Conservation (phyloP, 2,888 invertebrate species). For the Drosophila colorata region DNA sequence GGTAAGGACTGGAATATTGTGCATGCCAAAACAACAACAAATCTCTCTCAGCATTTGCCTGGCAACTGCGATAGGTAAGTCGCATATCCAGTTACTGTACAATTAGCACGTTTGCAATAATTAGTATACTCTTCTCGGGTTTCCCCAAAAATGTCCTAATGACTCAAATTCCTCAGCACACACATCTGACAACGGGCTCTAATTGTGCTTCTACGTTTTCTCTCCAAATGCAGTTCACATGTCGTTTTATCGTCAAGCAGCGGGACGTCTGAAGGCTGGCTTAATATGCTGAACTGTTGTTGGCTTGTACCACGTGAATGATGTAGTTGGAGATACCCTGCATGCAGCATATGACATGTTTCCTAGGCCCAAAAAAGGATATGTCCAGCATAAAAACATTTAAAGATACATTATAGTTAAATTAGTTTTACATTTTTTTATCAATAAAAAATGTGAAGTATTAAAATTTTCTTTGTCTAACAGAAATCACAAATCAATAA, state of each 20-base stretch:
- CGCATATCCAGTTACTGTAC: too few relatives aligned
- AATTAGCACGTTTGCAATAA: background rate
- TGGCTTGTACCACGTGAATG: background rate
- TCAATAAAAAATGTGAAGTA: too few relatives aligned
- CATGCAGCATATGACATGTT: background rate
- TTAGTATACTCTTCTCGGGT: background rate
- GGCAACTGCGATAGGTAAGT: background rate
- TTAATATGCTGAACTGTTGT: constrained; percentile 3
- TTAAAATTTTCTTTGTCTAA: too few relatives aligned
- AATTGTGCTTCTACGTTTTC: constrained; percentile 25
- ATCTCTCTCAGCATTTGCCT: too few relatives aligned
- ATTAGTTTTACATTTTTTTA: too few relatives aligned
- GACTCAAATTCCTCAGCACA: constrained; percentile 8
- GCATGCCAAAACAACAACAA: background rate
- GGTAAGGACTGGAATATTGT: background rate
- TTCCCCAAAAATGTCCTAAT: constrained; percentile 8
- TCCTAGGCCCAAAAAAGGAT: too few relatives aligned
- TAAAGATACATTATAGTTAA: too few relatives aligned
- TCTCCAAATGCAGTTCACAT: constrained; percentile 42
- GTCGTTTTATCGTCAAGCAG: constrained; percentile 20
- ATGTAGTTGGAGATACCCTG: constrained; percentile 1
- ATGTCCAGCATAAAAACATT: too few relatives aligned
- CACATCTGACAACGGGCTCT: constrained; percentile 6
- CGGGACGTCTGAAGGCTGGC: constrained; percentile 9
- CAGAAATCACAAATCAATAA: too few relatives aligned